Evolutionary conservation across 2,888 invertebrate genomes (phyloP).

Genomic region (Zaprionus obscuricornis): DNA sequence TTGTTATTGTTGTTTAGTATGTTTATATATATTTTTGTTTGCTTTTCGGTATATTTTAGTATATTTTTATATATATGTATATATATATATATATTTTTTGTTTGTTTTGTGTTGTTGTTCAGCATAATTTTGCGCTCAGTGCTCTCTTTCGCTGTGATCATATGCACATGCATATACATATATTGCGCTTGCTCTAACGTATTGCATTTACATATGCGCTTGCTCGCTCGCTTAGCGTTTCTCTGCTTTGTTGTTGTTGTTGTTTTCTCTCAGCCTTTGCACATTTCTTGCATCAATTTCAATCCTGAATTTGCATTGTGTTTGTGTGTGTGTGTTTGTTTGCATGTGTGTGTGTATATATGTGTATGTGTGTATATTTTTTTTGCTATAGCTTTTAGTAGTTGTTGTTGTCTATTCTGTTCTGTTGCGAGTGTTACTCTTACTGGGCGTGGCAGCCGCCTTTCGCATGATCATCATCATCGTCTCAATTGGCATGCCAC

Average conservation of each 20-base stretch:
- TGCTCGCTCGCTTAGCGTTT: neutral
- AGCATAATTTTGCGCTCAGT: too few relatives aligned
- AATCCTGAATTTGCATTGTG: too few relatives aligned
- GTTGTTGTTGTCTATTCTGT: neutral
- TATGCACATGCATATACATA: too few relatives aligned
- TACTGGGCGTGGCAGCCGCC: slow-evolving; percentile 26
- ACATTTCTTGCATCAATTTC: too few relatives aligned
- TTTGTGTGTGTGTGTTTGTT: slow-evolving; percentile 19
- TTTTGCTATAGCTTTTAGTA: neutral
- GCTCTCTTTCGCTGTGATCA: too few relatives aligned
- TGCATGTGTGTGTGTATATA: slow-evolving; percentile 21
- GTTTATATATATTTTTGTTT: neutral
- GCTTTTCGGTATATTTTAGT: neutral
- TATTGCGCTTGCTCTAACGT: too few relatives aligned
- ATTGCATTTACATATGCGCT: neutral
- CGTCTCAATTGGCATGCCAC: slow-evolving; percentile 70
- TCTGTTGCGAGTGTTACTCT: slow-evolving; percentile 1
- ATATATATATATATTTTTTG: neutral
- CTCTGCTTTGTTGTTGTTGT: neutral
- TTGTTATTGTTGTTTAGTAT: slow-evolving; percentile 21
- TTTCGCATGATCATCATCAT: slow-evolving; percentile 1
- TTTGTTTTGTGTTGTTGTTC: neutral
- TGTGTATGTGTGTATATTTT: neutral
- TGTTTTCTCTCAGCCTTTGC: neutral
- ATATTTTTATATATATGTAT: too few relatives aligned